Evolutionary conservation across 1,140 invertebrate genomes (phyloP).

Genomic region (Zaprionus davidi): DNA sequence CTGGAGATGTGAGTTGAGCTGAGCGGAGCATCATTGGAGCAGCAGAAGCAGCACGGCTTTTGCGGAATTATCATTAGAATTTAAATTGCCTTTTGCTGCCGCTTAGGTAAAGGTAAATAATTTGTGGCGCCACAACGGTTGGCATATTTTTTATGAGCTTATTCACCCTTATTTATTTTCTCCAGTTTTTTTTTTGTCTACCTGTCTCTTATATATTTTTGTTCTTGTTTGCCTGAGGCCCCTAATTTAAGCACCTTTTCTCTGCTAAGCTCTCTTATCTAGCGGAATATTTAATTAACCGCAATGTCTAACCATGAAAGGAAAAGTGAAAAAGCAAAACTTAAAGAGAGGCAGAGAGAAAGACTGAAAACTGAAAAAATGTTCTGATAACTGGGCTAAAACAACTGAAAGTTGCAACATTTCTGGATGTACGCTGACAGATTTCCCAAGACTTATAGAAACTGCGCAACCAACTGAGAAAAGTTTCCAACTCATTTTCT

Average conservation of each 20-base stretch:
- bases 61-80: conserved; percentile 80
- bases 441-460: conserved; percentile 11
- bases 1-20: conserved; percentile 10
- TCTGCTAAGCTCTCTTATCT: conserved; percentile 75
- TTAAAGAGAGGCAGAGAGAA: background rate
- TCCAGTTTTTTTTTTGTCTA: conserved; percentile 16
- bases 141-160: conserved; percentile 81
- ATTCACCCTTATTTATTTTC: conserved; percentile 63
- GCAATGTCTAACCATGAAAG: conserved; percentile 42
- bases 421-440: conserved; percentile 24
- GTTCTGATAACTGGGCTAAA: conserved; percentile 56
- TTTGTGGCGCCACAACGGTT: conserved; percentile 70
- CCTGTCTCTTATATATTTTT: conserved; percentile 37
- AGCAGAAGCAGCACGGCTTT: conserved; percentile 40
- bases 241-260: conserved; percentile 66
- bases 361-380: conserved; percentile 35
- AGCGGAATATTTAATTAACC: conserved; percentile 78
- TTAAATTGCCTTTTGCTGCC: conserved; percentile 75
- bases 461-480: conserved; percentile 14
- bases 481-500: conserved; percentile 36
- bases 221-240: conserved; percentile 24
- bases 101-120: conserved; percentile 72
- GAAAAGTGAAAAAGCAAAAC: conserved; percentile 14
- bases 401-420: conserved; percentile 53
- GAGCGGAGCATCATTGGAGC: background rate